Conservation (phyloP, 2,797 vertebrate species). For the Hirundo rustica region DNA sequence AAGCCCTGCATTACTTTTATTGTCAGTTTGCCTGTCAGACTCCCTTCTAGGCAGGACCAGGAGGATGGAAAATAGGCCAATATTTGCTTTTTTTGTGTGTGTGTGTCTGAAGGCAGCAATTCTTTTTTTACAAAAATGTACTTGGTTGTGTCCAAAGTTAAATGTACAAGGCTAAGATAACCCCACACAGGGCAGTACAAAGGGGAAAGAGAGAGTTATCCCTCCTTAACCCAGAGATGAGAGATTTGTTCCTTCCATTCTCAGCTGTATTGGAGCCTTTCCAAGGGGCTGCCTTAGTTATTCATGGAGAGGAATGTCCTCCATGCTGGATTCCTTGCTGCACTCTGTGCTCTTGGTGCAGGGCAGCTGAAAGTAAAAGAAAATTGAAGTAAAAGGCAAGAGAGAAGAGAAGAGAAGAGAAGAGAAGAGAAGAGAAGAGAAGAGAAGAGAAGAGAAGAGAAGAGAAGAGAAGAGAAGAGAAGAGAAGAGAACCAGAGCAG, state of each 20-base stretch:
- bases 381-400: not conserved
- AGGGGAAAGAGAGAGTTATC: not conserved
- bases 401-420: not conserved
- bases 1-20: not conserved
- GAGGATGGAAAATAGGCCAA: not conserved
- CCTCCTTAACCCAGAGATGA: not conserved
- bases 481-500: not conserved
- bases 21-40: constrained; percentile 1
- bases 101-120: not conserved
- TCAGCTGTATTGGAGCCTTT: not conserved
- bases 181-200: not conserved
- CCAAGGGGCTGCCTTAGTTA: not conserved
- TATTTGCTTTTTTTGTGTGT: not conserved
- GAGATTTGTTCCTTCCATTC: not conserved
- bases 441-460: too few relatives aligned
- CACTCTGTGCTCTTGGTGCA: not conserved
- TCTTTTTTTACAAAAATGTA: not conserved
- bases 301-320: not conserved
- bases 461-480: too few relatives aligned
- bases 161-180: not conserved
- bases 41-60: not conserved
- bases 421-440: too few relatives aligned
- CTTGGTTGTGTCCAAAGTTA: not conserved
- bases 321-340: not conserved
- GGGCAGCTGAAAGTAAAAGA: not conserved